Base-by-base conservation (phyloP, 2,113 vertebrate genomes). In the Microtus oregoni region DNA sequence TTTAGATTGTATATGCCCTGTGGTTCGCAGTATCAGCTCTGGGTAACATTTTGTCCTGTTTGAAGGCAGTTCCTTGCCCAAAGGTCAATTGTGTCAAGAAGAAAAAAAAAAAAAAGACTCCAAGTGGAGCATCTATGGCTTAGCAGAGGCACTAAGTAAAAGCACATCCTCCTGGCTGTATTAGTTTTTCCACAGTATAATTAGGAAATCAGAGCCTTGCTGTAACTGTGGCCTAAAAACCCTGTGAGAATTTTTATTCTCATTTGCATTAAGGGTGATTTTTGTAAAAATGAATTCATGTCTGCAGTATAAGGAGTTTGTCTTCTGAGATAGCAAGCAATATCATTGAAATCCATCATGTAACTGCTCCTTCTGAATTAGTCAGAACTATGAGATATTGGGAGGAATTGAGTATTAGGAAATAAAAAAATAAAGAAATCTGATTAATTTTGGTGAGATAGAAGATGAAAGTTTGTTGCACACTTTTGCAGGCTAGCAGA, bases 311-410 rank as follows among this genome's bases (percentile, higher is more conserved):
- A 22, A 24, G 65, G 7, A 92, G 24, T 41, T 55, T 24, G 65
- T 70, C 7, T 76, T 19, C 50, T 86, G 70, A 63, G 68, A 65
- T 47, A 86, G 14, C 3, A 58, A 85, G 12, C 58, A 76, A 61
- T 86, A 75, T 70, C 4, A 58, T 79, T 65, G 76, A 96, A 96
- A 85, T 35, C 52, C 7, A 41, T 14, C 7, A 47, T n/a, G 30
- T 70, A 9, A 30, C 70, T 90, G 44, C 13, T 93, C 3, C 13
- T 65, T 9, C n/a, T 26, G 52, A 61, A 94, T 88, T 9, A 96
- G 30, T 90, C 90, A 52, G 93, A 97, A 95, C 41, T 10, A 65
- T 81, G 22, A 96, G 91, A n/a, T 50, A 65, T 4, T 55, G 96
- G 58, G 19, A 96, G 44, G 4, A 50, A 79, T 24, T 5, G 26